phyloP scores from a whole-genome alignment of 2,797 vertebrate species.

The Acipenser oxyrinchus region DNA sequence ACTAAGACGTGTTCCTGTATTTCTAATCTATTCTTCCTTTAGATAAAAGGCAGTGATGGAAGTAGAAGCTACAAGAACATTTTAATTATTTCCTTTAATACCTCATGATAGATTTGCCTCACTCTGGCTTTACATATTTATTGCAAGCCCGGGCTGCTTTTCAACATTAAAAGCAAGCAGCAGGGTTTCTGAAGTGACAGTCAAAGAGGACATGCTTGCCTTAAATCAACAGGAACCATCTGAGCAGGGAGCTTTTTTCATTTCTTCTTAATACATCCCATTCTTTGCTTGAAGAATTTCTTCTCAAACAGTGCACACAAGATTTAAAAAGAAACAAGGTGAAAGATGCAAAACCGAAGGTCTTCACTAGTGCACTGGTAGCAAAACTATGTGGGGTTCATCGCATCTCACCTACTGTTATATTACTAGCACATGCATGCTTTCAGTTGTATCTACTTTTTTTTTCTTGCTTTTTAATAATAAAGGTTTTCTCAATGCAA shows the following conservation, averaged over 20 bases:
- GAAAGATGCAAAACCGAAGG: no score
- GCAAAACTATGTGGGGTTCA: no score
- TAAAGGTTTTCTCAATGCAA: no score
- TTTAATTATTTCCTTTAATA: constrained; percentile 2
- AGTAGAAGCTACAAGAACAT: neutral
- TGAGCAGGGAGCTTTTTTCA: neutral
- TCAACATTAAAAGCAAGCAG: neutral
- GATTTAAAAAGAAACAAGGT: no score
- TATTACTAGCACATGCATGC: no score
- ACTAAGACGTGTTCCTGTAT: neutral
- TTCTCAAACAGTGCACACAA: neutral
- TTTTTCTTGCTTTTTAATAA: no score
- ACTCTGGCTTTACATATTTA: neutral
- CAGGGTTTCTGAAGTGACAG: neutral
- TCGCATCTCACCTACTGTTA: no score
- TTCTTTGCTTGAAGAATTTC: neutral
- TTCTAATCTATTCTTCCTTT: neutral
- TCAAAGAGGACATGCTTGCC: neutral
- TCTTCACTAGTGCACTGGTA: no score
- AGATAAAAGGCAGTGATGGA: neutral
- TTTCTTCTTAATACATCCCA: neutral
- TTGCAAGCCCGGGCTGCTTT: neutral
- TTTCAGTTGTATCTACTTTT: no score
- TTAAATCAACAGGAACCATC: neutral
- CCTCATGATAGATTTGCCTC: neutral